A percentile compares a stretch with the other conserved stretches of the same genome.
These are phyloP conservation scores for Salvelinus sp. DNA, from an alignment of 2,113 vertebrate species.

Conservation along the genomic window DNA sequence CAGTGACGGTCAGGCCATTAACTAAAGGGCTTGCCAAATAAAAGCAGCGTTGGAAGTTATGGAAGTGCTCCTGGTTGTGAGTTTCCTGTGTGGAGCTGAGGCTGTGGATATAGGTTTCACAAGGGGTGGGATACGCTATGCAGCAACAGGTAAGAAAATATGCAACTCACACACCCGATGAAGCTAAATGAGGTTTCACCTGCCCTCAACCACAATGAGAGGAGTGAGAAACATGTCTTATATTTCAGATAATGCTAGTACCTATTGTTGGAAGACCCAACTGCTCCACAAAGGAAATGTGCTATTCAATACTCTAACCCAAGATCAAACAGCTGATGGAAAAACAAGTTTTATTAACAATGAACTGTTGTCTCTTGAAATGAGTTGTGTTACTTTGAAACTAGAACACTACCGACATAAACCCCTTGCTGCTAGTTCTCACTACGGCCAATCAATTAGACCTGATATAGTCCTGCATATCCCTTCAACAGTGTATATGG, in stretches of 20 bases:
- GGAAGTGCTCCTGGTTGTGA: constrained; percentile 22
- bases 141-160: neutral
- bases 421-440: constrained; percentile 24
- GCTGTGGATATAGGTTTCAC: constrained; percentile 14
- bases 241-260: constrained; percentile 29
- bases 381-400: no score
- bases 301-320: constrained; percentile 4
- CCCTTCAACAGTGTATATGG: neutral
- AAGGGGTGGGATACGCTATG: constrained; percentile 20
- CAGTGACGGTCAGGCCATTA: constrained; percentile 33
- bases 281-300: constrained; percentile 30
- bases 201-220: constrained; percentile 2
- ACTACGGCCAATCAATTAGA: constrained; percentile 30
- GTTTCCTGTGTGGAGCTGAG: no score
- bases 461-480: no score
- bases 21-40: constrained; percentile 40
- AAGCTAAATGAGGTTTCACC: no score
- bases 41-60: constrained; percentile 26
- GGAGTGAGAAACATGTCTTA: constrained; percentile 5
- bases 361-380: constrained; percentile 21
- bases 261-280: constrained; percentile 29
- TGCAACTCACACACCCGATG: neutral
- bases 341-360: constrained; percentile 16
- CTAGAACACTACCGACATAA: constrained; percentile 47
- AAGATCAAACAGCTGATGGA: no score